Conservation (phyloP, 2,888 invertebrate species). For the Siphonodentalium dalli region DNA sequence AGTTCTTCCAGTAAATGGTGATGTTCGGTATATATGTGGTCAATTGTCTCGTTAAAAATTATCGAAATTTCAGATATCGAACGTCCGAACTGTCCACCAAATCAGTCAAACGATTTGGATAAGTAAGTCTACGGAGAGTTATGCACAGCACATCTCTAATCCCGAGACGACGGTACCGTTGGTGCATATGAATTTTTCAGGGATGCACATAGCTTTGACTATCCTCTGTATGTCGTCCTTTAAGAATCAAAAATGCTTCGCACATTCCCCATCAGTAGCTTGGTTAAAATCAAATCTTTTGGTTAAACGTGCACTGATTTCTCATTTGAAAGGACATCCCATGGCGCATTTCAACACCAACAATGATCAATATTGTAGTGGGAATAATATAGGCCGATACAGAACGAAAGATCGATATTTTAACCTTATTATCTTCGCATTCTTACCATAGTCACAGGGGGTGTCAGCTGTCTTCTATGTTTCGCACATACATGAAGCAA, state of each 20-base stretch:
- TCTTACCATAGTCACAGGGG: no score
- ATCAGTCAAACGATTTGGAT: conserved; percentile 13
- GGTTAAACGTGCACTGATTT: no score
- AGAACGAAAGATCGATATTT: no score
- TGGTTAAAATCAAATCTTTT: no score
- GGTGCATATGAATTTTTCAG: not conserved
- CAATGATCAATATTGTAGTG: no score
- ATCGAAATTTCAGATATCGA: conserved; percentile 7
- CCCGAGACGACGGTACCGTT: not conserved
- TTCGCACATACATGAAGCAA: no score
- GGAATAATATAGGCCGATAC: no score
- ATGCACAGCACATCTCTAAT: not conserved
- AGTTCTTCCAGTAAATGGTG: not conserved
- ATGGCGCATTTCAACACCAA: no score
- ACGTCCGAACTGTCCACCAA: not conserved
- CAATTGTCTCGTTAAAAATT: not conserved
- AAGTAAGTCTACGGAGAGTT: conserved; percentile 1
- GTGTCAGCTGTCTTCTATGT: no score
- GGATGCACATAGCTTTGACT: not conserved
- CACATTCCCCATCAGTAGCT: conserved; percentile 1
- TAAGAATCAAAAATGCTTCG: conserved; percentile 1
- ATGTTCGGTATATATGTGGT: conserved; percentile 2
- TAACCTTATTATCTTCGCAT: no score
- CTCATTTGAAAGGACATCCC: no score
- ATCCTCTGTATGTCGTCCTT: conserved; percentile 1